Evolutionary conservation across 2,888 invertebrate species (phyloP), one percentile per base, ranked within the genome.

Genomic region (Heliconius aoede): DNA sequence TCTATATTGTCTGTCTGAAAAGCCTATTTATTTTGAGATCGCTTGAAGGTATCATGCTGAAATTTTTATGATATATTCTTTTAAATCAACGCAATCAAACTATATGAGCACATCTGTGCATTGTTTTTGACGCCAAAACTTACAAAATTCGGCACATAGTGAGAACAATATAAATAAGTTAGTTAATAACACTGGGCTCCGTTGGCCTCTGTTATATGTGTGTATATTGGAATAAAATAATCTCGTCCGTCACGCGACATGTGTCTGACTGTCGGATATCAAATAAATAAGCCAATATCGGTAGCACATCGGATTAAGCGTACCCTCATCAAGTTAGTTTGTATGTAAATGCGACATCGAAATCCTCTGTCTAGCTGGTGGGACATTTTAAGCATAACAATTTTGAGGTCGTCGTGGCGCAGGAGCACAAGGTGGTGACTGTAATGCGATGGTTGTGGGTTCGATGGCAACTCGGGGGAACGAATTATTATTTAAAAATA

Each of bases 281-380:
- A 75, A 51, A 74, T 40, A 71, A 75, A 65, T 58, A 74, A 67
- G 46, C n/a, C 61, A 69, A 75, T 76, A 76, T 73, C 65, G 73
- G 65, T 76, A 51, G 69, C 30, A 46, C 65, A 71, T 60, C 61
- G 74, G 78, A 76, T 78, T 78, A 76, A 15, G 51, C 7, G 67
- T 64, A 69, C 71, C 64, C 73, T 78, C 72, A 80, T 77, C 78
- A 74, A 71, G 73, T 68, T 69, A 68, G 76, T 79, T 78, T 78
- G 74, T 72, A 80, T 80, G 79, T 77, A 80, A 80, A 80, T 80
- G 74, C 40, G 62, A 73, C 74, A 68, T 40, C 32, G 28, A 62
- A 72, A 77, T 72, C 76, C 78, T 74, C 73, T 72, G 78, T 78
- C 76, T 77, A 55, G 69, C 58, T 72, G 58, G 24, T 51, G 28